Base-by-base conservation (phyloP, 2,113 vertebrate genomes). In the Cardinalis cardinalis region DNA sequence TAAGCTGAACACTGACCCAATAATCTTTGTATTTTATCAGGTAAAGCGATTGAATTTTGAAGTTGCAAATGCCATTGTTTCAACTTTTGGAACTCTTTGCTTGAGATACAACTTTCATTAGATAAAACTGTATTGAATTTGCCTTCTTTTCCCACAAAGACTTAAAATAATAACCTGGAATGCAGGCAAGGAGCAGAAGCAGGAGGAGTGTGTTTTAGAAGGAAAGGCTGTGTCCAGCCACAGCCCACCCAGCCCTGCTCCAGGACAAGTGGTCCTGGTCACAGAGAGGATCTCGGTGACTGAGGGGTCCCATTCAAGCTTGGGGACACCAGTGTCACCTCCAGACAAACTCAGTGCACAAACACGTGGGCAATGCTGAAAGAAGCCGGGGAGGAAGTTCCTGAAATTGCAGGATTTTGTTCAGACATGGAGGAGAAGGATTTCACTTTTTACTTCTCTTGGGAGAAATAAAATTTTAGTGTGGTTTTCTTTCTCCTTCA, bases 241-340 rank as follows among this genome's bases (percentile, higher is more conserved):
- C 38, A 56, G 51, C 29, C 38, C 28, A 28, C 14, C 25, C 38
- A 58, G 52, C 51, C 63, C 52, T 1, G 2, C 48, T 38, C 75
- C 75, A 49, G 56, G 17, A 44, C 7, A 10, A 58, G 10, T 21
- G 12, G 9, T 6, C 23, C 28, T 34, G n/a, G 28, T 40, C 10
- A 0, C 0, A 12, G 66, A 40, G 75, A 51, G 70, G 18, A 58
- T 28, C 48, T 84, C 1, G 1, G 18, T 9, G 7, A 41, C 5
- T 0, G 5, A 49, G 73, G 4, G 29, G 32, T 58, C 25, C 20
- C 41, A 28, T 28, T 52, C 44, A 12, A 4, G 7, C 34, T 36
- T 66, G 79, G 46, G 24, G 32, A 41, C 52, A 44, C 13, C 56
- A 64, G 18, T 11, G 25, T 6, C 66, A 70, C 40, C 55, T 69